These are phyloP conservation scores for Drosophila kohkoa DNA, from an alignment of 1,140 invertebrate genomes.

Conservation along the genomic window DNA sequence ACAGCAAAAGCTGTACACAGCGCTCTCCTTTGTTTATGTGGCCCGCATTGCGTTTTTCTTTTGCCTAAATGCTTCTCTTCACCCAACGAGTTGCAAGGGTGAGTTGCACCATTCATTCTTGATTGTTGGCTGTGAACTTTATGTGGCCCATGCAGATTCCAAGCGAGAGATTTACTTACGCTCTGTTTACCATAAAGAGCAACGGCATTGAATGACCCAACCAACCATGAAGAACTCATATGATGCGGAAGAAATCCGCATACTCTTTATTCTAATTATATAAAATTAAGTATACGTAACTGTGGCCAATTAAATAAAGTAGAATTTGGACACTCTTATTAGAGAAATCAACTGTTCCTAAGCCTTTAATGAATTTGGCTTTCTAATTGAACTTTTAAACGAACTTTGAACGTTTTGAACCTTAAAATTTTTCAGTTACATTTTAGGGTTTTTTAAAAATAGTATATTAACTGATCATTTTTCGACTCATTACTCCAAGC, in stretches of 20 bases:
- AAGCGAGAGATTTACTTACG: not conserved
- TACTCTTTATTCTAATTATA: not conserved
- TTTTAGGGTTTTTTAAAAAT: too few relatives aligned
- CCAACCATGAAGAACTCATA: not conserved
- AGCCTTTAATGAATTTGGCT: too few relatives aligned
- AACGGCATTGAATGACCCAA: conserved; percentile 7
- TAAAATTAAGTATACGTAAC: not conserved
- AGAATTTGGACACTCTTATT: too few relatives aligned
- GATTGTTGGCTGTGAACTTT: conserved; percentile 13
- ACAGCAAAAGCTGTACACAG: conserved; percentile 72
- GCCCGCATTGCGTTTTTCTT: conserved; percentile 12
- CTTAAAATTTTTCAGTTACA: too few relatives aligned
- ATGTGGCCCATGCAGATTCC: conserved; percentile 8
- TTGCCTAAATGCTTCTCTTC: conserved; percentile 9
- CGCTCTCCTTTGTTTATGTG: conserved; percentile 70
- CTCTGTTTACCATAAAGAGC: not conserved
- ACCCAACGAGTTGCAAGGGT: not conserved
- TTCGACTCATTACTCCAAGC: too few relatives aligned
- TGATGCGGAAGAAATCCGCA: not conserved
- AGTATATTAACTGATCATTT: too few relatives aligned
- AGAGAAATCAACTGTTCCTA: too few relatives aligned
- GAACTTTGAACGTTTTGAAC: too few relatives aligned
- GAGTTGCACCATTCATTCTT: conserved; percentile 2
- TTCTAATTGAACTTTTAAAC: too few relatives aligned
- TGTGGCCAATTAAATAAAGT: not conserved